Evolutionary conservation across 2,113 vertebrate genomes (phyloP), one percentile per base, ranked within the genome.

Genomic region (Python bivittatus): DNA sequence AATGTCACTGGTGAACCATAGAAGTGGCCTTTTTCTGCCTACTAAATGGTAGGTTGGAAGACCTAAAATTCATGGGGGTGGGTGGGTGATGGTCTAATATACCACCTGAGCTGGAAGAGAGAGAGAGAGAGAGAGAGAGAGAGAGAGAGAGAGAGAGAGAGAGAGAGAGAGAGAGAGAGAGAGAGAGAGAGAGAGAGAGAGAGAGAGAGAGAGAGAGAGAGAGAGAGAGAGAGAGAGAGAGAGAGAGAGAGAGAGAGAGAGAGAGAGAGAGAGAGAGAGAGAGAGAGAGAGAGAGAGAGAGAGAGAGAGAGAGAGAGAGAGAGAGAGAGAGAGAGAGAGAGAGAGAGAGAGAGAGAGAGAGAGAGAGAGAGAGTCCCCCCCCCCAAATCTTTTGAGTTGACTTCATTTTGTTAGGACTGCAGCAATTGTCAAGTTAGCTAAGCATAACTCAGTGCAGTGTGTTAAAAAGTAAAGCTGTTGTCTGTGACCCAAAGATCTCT

Each of bases 231-330:
- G n/a, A 56, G n/a, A 54, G 92, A 29, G 61, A 95, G 91, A 25
- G 72, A 15, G 56, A 90, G 94, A 94, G 94, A 92, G 93, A 94
- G 17, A 85, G 4, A 83, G 42, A 83, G 56, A 86, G n/a, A 56
- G n/a, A 54, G 92, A 29, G 61, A 95, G 91, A 25, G 72, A 15
- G 56, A 90, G 94, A 94, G 94, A 92, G 93, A 94, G 17, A 85
- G 4, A 83, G 42, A 83, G 56, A 86, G n/a, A 56, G n/a, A 54
- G 92, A 29, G 61, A 95, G 91, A 25, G 72, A 15, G 56, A 90
- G 94, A 94, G 94, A 92, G 93, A 94, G 17, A 85, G 4, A 83
- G 42, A 83, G 56, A 86, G n/a, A 56, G n/a, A n/a, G n/a, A n/a
- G n/a, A n/a, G n/a, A n/a, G n/a, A n/a, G n/a, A n/a, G n/a, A n/a